These are phyloP conservation scores for Aphis gossypii DNA, from an alignment of 1,140 invertebrate species.

Conservation along the genomic window DNA sequence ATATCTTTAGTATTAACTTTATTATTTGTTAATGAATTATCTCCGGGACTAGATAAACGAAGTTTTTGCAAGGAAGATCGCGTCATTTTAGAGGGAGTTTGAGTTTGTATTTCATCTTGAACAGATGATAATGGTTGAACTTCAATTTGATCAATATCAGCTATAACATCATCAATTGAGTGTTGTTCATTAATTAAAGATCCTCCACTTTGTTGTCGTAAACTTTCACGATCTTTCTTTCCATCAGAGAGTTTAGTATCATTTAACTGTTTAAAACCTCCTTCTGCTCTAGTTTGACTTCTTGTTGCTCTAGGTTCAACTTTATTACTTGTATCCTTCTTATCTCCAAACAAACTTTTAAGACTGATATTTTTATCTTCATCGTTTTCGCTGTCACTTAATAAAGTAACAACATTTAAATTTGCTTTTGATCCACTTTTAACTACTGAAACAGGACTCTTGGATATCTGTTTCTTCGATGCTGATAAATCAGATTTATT, in stretches of 20 bases:
- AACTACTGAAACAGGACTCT: background rate
- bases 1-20: background rate
- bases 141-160: slow-evolving; percentile 38
- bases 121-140: slow-evolving; percentile 30
- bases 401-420: slow-evolving; percentile 22
- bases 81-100: background rate
- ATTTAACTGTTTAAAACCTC: background rate
- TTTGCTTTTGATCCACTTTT: slow-evolving; percentile 22
- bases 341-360: slow-evolving; percentile 21
- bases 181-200: background rate
- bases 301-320: slow-evolving; percentile 45
- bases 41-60: background rate
- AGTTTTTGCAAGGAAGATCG: background rate
- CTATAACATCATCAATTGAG: background rate
- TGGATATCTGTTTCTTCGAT: slow-evolving; percentile 3
- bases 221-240: background rate
- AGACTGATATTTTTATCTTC: background rate
- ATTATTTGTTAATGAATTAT: background rate
- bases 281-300: slow-evolving; percentile 55
- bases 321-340: slow-evolving; percentile 13
- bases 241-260: background rate
- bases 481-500: slow-evolving; percentile 27
- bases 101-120: slow-evolving; percentile 14
- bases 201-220: slow-evolving; percentile 21
- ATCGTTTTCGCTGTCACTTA: slow-evolving; percentile 42